These are phyloP conservation scores for Poecile montanus DNA, from an alignment of 2,797 vertebrate species.

Conservation along the genomic window DNA sequence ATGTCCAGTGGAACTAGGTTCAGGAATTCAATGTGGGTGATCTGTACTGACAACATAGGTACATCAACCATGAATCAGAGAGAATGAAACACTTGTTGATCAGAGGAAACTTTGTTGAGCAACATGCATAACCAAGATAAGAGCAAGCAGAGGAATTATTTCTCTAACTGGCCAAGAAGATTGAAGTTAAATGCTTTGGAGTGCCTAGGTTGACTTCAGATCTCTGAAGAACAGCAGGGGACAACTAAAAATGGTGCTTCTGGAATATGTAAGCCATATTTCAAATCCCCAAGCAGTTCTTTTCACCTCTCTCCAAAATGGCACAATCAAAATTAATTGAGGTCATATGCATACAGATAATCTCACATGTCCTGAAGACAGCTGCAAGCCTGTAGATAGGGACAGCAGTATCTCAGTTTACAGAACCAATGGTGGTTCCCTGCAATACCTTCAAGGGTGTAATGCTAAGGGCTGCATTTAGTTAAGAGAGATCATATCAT, in stretches of 20 bases:
- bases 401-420: background rate
- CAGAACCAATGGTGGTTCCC: background rate
- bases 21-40: background rate
- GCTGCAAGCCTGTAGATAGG: background rate
- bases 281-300: background rate
- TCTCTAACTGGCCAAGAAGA: background rate
- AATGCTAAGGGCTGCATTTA: background rate
- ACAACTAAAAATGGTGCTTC: background rate
- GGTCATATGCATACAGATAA: background rate
- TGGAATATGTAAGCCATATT: background rate
- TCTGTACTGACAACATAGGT: background rate
- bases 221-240: background rate
- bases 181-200: background rate
- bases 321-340: background rate
- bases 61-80: background rate
- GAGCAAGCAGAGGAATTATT: background rate
- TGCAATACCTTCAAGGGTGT: background rate
- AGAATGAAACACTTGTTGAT: background rate
- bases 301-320: background rate
- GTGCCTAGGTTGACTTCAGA: background rate
- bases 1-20: background rate
- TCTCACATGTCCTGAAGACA: background rate
- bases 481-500: background rate
- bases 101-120: background rate
- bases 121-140: background rate